Evolutionary conservation across 2,797 vertebrate genomes (phyloP).

Genomic region (Alectoris magna): DNA sequence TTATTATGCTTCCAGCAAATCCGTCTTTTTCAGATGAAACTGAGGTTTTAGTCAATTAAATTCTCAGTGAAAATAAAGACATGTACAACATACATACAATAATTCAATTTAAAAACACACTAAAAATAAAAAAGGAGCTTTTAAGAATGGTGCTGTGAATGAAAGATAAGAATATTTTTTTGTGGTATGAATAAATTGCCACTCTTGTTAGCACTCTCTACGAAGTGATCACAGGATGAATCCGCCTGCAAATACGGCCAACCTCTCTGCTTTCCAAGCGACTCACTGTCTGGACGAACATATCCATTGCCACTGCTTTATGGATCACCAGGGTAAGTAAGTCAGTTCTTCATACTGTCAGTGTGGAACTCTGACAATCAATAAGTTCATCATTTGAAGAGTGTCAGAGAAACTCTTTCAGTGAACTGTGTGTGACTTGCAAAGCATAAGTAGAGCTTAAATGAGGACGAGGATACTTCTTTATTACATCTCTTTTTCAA

Average conservation of each 20-base stretch:
- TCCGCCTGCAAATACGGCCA: slow-evolving; percentile 3
- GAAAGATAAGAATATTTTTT: neutral
- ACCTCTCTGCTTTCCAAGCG: neutral
- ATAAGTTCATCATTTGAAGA: neutral
- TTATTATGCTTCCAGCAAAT: slow-evolving; percentile 47
- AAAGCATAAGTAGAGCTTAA: neutral
- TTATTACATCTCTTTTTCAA: neutral
- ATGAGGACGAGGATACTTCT: neutral
- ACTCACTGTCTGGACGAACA: neutral
- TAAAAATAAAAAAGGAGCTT: neutral
- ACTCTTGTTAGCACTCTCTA: neutral
- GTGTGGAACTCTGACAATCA: neutral
- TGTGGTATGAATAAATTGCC: neutral
- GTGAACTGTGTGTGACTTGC: neutral
- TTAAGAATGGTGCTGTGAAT: slow-evolving; percentile 6
- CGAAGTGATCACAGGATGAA: neutral
- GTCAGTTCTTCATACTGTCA: neutral
- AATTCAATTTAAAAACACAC: slow-evolving; percentile 26
- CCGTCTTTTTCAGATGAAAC: slow-evolving; percentile 27
- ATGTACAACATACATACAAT: neutral
- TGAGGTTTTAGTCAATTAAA: slow-evolving; percentile 55
- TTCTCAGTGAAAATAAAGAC: slow-evolving; percentile 12
- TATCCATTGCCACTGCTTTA: neutral
- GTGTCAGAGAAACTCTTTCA: neutral
- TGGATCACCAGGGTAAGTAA: neutral